These are phyloP conservation scores for Megalonaias nervosa DNA, from an alignment of 1,140 invertebrate genomes.

Conservation along the genomic window DNA sequence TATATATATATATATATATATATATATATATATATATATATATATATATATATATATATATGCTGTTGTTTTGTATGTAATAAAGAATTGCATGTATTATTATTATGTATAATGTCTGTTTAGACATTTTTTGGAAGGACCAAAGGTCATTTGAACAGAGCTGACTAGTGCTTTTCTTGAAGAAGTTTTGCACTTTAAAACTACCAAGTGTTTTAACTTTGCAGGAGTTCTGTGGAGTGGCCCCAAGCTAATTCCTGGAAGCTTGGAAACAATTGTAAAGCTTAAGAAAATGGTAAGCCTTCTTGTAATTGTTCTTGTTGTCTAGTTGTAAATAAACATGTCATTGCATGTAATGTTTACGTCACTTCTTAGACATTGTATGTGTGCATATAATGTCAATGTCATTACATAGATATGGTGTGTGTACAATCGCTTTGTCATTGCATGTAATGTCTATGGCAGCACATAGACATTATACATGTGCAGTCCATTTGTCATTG, in stretches of 20 bases:
- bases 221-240: slow-evolving; percentile 64
- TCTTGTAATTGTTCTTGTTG: not conserved
- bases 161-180: no score
- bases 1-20: no score
- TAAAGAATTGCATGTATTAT: no score
- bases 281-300: slow-evolving; percentile 52
- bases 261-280: slow-evolving; percentile 48
- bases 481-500: no score
- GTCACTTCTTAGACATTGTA: not conserved
- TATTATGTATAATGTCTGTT: no score
- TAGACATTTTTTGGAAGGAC: no score
- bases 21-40: no score
- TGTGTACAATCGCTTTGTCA: not conserved
- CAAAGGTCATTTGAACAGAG: no score
- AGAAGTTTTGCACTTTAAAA: no score
- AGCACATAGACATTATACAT: no score
- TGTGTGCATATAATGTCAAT: not conserved
- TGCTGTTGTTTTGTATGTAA: no score
- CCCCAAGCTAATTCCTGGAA: slow-evolving; percentile 48
- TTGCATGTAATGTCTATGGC: not conserved
- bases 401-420: not conserved
- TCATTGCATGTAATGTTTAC: not conserved
- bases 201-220: not conserved
- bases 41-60: no score
- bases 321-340: not conserved